Evolutionary conservation across 1,140 invertebrate species (phyloP).

Genomic region (Acromyrmex charruanus): DNA sequence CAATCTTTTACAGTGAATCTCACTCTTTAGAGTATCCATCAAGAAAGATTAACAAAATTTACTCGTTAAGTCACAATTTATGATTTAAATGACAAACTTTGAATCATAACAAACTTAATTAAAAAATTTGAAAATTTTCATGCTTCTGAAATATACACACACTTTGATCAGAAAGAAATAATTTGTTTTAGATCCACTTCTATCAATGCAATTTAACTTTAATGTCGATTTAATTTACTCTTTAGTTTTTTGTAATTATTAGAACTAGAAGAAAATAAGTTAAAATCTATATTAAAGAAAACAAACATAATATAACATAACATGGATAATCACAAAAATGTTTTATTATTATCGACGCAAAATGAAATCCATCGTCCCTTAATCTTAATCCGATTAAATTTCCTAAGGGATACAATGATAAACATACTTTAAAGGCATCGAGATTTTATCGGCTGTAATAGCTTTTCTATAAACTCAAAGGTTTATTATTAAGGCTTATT

Average conservation of each 20-base stretch:
- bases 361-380: neutral
- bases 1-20: too few relatives aligned
- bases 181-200: neutral
- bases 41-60: neutral
- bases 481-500: conserved; percentile 6
- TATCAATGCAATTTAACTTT: too few relatives aligned
- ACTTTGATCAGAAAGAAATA: neutral
- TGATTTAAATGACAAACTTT: conserved; percentile 7
- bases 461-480: neutral
- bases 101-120: neutral
- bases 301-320: too few relatives aligned
- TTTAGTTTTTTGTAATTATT: too few relatives aligned
- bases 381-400: neutral
- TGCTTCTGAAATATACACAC: neutral
- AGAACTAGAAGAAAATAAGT: too few relatives aligned
- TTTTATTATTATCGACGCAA: neutral
- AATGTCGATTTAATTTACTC: too few relatives aligned
- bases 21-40: too few relatives aligned
- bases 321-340: neutral
- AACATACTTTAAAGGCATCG: conserved; percentile 34
- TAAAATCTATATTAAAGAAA: too few relatives aligned
- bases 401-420: neutral
- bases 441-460: conserved; percentile 10
- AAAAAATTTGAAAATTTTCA: neutral
- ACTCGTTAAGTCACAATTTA: neutral